Percentiles rank a stretch among this genome's conserved stretches.
Evolutionary conservation across 1,140 invertebrate species (phyloP).

Genomic region (Drosophila athabasca): DNA sequence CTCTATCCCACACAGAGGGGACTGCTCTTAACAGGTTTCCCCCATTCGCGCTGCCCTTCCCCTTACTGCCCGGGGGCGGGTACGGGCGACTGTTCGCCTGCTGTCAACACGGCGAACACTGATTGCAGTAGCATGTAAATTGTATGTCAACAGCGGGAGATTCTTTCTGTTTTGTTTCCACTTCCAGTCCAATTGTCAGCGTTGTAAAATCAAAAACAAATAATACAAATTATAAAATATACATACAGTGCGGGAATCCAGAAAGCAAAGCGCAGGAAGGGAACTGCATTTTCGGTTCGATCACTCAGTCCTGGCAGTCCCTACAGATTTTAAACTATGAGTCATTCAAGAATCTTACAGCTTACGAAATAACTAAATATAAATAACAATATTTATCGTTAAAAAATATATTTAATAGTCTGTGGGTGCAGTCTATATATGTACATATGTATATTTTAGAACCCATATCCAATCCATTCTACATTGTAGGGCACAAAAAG

Average conservation of each 20-base stretch:
- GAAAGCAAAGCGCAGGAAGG: not conserved
- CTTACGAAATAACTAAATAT: too few species aligned
- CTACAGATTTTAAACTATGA: too few species aligned
- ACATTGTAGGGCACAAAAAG: slow-evolving; percentile 12
- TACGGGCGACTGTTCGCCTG: not conserved
- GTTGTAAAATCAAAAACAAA: slow-evolving; percentile 47
- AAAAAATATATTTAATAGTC: too few species aligned
- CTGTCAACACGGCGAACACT: slow-evolving; percentile 34
- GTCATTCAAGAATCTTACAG: too few species aligned
- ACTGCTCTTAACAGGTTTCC: slow-evolving; percentile 28
- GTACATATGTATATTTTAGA: too few species aligned
- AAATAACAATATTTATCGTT: too few species aligned
- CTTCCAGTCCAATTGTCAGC: slow-evolving; percentile 43
- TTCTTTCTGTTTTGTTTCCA: slow-evolving; percentile 37
- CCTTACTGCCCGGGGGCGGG: not conserved
- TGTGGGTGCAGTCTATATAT: too few species aligned
- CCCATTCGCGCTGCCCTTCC: not conserved
- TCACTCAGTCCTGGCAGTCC: not conserved
- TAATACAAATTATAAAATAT: slow-evolving; percentile 61
- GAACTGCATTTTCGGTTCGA: not conserved
- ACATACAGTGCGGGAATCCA: slow-evolving; percentile 25
- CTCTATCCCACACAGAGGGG: slow-evolving; percentile 2
- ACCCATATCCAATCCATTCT: not conserved
- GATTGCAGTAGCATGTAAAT: slow-evolving; percentile 53
- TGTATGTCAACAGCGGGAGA: slow-evolving; percentile 43